A percentile compares a stretch with the other conserved stretches of the same genome.
Evolutionary conservation across 2,888 invertebrate genomes (phyloP).

Genomic region (Tetragonula carbonaria): DNA sequence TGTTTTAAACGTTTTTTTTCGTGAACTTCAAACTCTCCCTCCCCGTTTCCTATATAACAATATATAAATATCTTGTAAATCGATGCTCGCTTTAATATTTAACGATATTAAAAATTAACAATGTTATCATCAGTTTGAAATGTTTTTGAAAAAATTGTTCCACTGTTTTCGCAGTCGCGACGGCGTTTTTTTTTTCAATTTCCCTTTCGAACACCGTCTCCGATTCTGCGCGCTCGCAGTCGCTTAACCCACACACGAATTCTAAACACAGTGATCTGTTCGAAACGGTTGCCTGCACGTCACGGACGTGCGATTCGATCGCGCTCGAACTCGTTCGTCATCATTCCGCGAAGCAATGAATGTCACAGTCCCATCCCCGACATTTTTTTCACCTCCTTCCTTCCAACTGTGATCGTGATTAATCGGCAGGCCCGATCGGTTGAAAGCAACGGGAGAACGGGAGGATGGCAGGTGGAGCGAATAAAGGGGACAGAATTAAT

Average conservation of each 20-base stretch:
- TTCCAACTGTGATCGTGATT: slow-evolving; percentile 54
- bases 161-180: too few relatives aligned
- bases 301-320: slow-evolving; percentile 1
- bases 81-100: too few relatives aligned
- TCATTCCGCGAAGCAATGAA: slow-evolving; percentile 57
- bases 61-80: too few relatives aligned
- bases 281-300: too few relatives aligned
- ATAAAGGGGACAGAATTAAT: slow-evolving; percentile 43
- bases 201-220: background rate
- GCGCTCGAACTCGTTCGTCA: slow-evolving; percentile 57
- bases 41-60: too few relatives aligned
- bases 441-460: slow-evolving; percentile 32
- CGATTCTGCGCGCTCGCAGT: background rate
- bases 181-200: too few relatives aligned
- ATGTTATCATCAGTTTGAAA: too few relatives aligned
- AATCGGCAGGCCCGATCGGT: slow-evolving; percentile 55
- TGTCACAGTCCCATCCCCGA: slow-evolving; percentile 49
- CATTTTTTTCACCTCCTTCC: slow-evolving; percentile 60
- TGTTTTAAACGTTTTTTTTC: too few relatives aligned
- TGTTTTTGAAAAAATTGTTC: too few relatives aligned
- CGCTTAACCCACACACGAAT: background rate
- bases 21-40: too few relatives aligned
- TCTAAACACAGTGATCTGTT: background rate
- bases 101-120: too few relatives aligned
- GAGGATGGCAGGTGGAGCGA: slow-evolving; percentile 16